These are phyloP conservation scores for Eupleurogrammus muticus DNA, from an alignment of 2,797 vertebrate species.

Conservation along the genomic window DNA sequence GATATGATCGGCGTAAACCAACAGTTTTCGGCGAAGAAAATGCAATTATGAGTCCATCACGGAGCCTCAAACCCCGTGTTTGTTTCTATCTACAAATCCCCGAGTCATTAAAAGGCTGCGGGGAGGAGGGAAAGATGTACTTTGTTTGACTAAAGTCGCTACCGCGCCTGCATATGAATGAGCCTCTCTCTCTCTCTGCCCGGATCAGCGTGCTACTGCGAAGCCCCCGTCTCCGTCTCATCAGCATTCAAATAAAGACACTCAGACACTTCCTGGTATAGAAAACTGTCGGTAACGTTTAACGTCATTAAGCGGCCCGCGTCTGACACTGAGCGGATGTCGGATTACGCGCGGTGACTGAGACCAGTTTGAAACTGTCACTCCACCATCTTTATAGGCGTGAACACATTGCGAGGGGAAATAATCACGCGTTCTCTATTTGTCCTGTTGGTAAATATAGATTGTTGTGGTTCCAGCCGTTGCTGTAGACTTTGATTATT, in stretches of 20 bases:
- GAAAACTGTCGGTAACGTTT: conserved; percentile 70
- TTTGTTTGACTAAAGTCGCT: conserved; percentile 74
- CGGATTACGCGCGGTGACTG: conserved; percentile 18
- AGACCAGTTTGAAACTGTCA: conserved; percentile 7
- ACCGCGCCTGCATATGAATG: conserved; percentile 74
- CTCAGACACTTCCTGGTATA: conserved; percentile 65
- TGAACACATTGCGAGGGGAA: not conserved
- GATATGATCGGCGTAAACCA: conserved; percentile 66
- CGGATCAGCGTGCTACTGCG: conserved; percentile 69
- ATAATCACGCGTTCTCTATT: not conserved
- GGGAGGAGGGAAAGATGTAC: conserved; percentile 59
- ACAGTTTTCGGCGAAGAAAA: conserved; percentile 65
- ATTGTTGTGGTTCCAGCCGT: conserved; percentile 4
- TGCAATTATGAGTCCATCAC: conserved; percentile 72
- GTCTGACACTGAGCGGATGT: conserved; percentile 45
- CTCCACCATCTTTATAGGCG: not conserved
- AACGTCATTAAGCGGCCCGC: conserved; percentile 54
- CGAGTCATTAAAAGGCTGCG: conserved; percentile 70
- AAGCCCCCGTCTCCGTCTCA: conserved; percentile 61
- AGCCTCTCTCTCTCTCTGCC: conserved; percentile 60
- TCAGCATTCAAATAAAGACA: conserved; percentile 74
- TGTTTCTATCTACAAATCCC: conserved; percentile 73
- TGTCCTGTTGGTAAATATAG: conserved; percentile 8
- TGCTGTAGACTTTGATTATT: conserved; percentile 24
- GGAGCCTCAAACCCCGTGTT: conserved; percentile 58